Percentiles rank a stretch among this genome's conserved stretches.
Conservation (phyloP, 2,888 invertebrate genomes). For the Eupeodes luniger region DNA sequence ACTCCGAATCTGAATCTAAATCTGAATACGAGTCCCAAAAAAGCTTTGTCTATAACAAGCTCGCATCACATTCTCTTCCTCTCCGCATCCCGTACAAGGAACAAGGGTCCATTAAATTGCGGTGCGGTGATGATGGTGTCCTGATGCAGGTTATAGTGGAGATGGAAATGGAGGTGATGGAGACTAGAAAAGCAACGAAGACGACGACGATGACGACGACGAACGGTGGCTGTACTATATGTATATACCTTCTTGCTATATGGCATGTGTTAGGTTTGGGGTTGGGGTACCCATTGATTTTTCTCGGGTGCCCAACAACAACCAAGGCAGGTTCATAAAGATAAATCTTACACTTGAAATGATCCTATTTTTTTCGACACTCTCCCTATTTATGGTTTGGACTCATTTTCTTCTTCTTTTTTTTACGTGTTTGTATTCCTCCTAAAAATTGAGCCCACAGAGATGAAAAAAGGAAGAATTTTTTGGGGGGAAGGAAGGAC, state of each 20-base stretch:
- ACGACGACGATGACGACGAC: no score
- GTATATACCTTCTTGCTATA: neutral
- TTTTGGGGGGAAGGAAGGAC: neutral
- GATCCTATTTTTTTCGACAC: conserved; percentile 49
- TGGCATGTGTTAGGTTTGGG: neutral
- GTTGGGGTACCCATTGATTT: conserved; percentile 55
- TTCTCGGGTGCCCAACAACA: conserved; percentile 49
- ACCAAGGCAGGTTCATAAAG: conserved; percentile 70
- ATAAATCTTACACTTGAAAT: conserved; percentile 72
- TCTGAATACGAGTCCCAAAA: conserved; percentile 2
- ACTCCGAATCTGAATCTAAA: neutral
- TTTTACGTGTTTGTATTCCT: conserved; percentile 31
- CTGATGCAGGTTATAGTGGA: conserved; percentile 3
- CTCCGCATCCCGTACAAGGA: neutral
- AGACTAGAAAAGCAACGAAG: no score
- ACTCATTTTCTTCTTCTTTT: conserved; percentile 25
- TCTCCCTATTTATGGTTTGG: conserved; percentile 52
- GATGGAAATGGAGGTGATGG: neutral
- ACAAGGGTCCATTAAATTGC: conserved; percentile 57
- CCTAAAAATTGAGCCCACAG: conserved; percentile 12
- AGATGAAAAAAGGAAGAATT: neutral
- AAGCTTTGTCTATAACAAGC: conserved; percentile 40
- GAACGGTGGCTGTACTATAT: neutral
- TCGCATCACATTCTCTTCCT: conserved; percentile 22
- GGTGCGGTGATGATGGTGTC: conserved; percentile 7